Percentiles rank a stretch among this genome's conserved stretches.
phyloP scores from a whole-genome alignment of 2,797 vertebrate species.

The Chelon auratus region DNA sequence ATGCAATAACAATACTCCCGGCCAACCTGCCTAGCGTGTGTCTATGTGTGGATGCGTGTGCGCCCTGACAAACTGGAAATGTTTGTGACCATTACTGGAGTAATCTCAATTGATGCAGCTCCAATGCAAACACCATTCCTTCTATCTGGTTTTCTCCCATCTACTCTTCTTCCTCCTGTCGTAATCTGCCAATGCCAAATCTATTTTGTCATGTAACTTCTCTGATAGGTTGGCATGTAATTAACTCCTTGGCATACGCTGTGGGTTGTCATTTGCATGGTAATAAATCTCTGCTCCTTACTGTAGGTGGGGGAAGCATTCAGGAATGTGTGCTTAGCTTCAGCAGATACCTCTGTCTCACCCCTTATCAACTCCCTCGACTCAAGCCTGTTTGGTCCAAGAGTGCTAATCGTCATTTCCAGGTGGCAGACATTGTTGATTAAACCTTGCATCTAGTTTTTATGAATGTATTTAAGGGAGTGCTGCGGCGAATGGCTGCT shows the following conservation, averaged over 20 bases:
- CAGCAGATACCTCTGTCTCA: conserved; percentile 58
- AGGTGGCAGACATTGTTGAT: conserved; percentile 65
- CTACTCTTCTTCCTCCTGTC: conserved; percentile 30
- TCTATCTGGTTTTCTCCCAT: conserved; percentile 16
- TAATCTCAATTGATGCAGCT: conserved; percentile 40
- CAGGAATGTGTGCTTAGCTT: conserved; percentile 61
- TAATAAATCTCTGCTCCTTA: conserved; percentile 77
- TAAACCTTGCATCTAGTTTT: conserved; percentile 60
- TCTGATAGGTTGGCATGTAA: conserved; percentile 81
- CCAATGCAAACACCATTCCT: conserved; percentile 42
- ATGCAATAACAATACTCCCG: conserved; percentile 66
- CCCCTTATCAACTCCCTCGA: conserved; percentile 48
- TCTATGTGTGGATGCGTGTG: conserved; percentile 27
- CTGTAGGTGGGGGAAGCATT: conserved; percentile 54
- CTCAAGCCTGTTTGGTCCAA: conserved; percentile 41
- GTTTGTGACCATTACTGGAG: conserved; percentile 55
- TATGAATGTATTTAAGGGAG: conserved; percentile 70
- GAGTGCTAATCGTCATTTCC: conserved; percentile 53
- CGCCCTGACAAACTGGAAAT: conserved; percentile 51
- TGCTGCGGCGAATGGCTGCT: conserved; percentile 67
- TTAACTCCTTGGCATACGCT: conserved; percentile 78
- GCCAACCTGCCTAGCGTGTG: conserved; percentile 59
- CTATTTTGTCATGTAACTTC: conserved; percentile 77
- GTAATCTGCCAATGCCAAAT: conserved; percentile 74
- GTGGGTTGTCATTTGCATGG: conserved; percentile 81